Conservation (phyloP, 23 tunicate species). For the Trididemnum clinides region DNA sequence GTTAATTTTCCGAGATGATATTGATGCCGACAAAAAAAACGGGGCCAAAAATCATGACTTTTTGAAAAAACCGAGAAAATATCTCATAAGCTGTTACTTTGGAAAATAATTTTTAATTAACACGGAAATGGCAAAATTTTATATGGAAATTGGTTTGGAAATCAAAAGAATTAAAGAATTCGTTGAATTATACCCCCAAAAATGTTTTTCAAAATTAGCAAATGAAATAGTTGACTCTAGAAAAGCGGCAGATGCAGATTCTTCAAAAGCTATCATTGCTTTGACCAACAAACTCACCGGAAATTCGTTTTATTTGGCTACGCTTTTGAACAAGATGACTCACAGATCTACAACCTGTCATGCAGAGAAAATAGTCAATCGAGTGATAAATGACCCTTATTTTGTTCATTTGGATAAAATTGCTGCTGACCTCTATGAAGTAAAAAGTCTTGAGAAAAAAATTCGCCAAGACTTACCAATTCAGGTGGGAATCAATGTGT, state of each 20-base stretch:
- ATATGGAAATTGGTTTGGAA: not conserved
- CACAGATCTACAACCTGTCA: not conserved
- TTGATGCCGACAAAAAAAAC: not conserved
- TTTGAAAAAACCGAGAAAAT: not conserved
- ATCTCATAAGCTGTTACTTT: not conserved
- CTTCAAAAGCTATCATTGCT: not conserved
- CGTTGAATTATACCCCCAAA: not conserved
- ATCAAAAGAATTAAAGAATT: not conserved
- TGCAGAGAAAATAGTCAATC: not conserved
- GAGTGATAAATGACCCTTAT: not conserved
- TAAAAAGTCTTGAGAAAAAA: not conserved
- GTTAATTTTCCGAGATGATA: too few species aligned
- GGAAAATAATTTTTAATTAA: not conserved
- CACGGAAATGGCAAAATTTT: not conserved
- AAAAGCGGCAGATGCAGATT: not conserved
- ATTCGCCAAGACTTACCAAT: not conserved
- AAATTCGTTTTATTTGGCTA: not conserved
- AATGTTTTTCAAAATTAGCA: not conserved
- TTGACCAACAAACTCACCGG: not conserved
- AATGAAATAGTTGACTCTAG: not conserved
- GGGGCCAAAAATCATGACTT: not conserved
- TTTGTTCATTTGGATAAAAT: not conserved
- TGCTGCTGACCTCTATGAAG: not conserved
- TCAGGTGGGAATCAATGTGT: not conserved
- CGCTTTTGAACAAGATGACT: not conserved